phyloP scores from a whole-genome alignment of 1,140 invertebrate species.

The Pseudomyrmex dendroicus region DNA sequence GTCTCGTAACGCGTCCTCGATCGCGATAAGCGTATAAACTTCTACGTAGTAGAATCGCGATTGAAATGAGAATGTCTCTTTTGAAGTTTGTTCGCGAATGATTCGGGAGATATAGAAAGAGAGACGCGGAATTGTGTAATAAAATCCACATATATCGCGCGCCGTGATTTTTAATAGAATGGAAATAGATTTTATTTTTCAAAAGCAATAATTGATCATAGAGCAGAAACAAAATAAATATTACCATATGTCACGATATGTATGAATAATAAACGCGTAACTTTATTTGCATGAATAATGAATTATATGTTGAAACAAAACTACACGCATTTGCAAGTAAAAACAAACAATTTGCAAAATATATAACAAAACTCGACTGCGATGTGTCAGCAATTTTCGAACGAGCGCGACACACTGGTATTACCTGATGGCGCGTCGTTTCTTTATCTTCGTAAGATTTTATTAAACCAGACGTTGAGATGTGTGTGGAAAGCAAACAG shows the following conservation, averaged over 20 bases:
- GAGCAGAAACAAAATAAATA: constrained; percentile 4
- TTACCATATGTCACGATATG: background rate
- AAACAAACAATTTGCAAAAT: background rate
- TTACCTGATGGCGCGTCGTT: background rate
- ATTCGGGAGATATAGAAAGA: too few relatives aligned
- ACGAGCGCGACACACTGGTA: too few relatives aligned
- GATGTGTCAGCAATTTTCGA: background rate
- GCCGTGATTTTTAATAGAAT: background rate
- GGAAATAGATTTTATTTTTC: background rate
- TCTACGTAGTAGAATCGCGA: background rate
- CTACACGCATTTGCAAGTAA: background rate
- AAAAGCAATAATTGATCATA: background rate
- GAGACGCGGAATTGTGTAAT: background rate
- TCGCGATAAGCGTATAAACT: constrained; percentile 3
- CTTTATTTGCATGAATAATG: constrained; percentile 8
- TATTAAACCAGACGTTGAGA: too few relatives aligned
- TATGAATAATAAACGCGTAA: background rate
- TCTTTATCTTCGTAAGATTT: background rate
- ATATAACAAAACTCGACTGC: background rate
- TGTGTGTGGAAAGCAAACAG: too few relatives aligned
- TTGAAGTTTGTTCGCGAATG: background rate
- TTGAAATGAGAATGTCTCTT: background rate
- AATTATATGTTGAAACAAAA: background rate
- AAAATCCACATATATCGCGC: background rate
- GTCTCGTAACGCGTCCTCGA: background rate